These are phyloP conservation scores for Eupithecia subumbrata DNA, from an alignment of 2,888 invertebrate species.

Conservation along the genomic window DNA sequence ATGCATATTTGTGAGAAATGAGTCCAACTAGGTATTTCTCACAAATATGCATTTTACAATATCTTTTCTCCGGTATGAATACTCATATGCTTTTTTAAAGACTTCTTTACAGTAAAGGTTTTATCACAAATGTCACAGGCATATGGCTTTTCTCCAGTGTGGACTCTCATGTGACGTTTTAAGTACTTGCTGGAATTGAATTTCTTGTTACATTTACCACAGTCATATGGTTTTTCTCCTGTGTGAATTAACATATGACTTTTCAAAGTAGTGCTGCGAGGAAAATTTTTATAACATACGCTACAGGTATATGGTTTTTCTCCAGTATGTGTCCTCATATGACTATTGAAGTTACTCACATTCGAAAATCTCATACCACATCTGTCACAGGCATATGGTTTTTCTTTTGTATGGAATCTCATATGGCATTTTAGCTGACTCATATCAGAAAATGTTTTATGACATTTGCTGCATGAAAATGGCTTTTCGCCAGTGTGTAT, in stretches of 20 bases:
- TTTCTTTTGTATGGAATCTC: constrained; percentile 34
- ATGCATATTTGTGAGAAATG: too few relatives aligned
- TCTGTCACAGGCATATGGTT: constrained; percentile 35
- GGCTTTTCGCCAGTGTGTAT: constrained; percentile 34
- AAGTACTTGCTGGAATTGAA: constrained; percentile 34
- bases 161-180: constrained; percentile 33
- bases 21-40: neutral
- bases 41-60: neutral
- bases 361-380: constrained; percentile 34
- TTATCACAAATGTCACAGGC: constrained; percentile 35
- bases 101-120: constrained; percentile 34
- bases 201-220: constrained; percentile 32
- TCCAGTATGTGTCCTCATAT: constrained; percentile 34
- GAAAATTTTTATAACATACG: constrained; percentile 32
- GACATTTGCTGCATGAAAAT: constrained; percentile 26
- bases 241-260: constrained; percentile 34
- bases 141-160: constrained; percentile 30
- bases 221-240: constrained; percentile 31
- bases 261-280: constrained; percentile 33
- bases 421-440: constrained; percentile 31
- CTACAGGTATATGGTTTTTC: constrained; percentile 32
- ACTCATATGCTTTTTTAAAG: constrained; percentile 32
- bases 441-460: constrained; percentile 34
- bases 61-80: constrained; percentile 31
- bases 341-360: constrained; percentile 31